These are phyloP conservation scores for Thinocorus orbignyianus DNA, from an alignment of 2,113 vertebrate genomes.

Conservation along the genomic window DNA sequence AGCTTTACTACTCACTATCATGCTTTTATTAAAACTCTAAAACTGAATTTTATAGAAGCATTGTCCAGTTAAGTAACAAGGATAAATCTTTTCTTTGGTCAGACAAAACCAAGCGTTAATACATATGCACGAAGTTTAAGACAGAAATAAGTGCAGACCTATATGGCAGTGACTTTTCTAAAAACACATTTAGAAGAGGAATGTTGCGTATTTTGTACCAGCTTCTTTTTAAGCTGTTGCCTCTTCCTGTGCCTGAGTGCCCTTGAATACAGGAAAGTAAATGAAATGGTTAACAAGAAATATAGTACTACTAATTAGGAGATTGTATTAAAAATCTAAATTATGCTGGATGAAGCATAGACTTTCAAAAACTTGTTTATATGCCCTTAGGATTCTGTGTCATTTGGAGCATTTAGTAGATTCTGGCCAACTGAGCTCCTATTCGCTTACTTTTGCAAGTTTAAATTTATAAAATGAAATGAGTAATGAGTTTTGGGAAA, in stretches of 20 bases:
- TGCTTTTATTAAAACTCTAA: conserved; percentile 9
- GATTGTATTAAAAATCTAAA: not conserved
- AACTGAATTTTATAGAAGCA: not conserved
- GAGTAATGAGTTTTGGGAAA: not conserved
- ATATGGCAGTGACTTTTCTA: not conserved
- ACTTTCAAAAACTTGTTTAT: not conserved
- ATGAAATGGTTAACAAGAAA: not conserved
- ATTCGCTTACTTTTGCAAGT: not conserved
- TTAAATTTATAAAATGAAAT: not conserved
- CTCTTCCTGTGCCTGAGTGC: not conserved
- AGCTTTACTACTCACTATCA: conserved; percentile 19
- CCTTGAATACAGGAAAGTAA: not conserved
- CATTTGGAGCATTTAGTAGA: not conserved
- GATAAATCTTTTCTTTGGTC: conserved; percentile 16
- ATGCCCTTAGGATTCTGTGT: not conserved
- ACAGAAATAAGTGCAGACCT: not conserved
- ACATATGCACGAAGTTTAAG: not conserved
- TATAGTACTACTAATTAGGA: not conserved
- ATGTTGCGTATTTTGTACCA: not conserved
- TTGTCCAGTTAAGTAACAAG: conserved; percentile 3
- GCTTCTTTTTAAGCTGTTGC: not conserved
- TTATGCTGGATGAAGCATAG: not conserved
- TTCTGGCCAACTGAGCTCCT: not conserved
- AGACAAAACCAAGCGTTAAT: not conserved
- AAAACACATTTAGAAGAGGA: not conserved